Evolutionary conservation across 64 coral and sea anemone genomes (phyloP), one percentile per base, ranked within the genome.

Genomic region (Actinia tenebrosa): DNA sequence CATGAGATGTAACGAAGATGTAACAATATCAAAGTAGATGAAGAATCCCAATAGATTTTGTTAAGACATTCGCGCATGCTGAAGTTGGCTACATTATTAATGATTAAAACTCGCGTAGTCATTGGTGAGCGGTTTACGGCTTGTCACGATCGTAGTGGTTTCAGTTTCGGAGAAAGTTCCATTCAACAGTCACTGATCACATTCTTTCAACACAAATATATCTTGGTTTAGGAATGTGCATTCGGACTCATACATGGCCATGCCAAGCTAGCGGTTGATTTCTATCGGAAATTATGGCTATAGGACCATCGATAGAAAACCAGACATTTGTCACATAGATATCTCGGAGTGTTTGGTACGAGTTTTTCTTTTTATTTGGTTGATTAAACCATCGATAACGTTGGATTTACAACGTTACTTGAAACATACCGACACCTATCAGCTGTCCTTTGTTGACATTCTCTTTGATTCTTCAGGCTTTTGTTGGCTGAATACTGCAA

Each of bases 401-500:
- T 75, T 30, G 25, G 69, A 0, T 11, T 75, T 37, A 75, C 69
- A 75, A 75, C 11, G 69, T 30, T 30, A 26, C 0, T 75, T 75
- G 69, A 75, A 75, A 43, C 69, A 75, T 15, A 81, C 79, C 44
- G 50, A 44, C 50, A 18, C 45, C 44, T 17, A 81, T 45, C 79
- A 81, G 43, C 79, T 81, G 79, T 81, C 79, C 50, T 50, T 81
- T 81, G 79, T 81, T 81, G 79, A 81, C 44, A 81, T 81, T 81
- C 50, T 81, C 79, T 45, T 81, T 81, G 43, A 23, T 16, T 81
- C 79, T 81, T 14, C 43, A 47, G 16, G 79, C 79, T 81, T 81
- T 81, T 81, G 50, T 81, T 81, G 7, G 69, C 14, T 75, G 69
- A 75, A 10, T 75, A 75, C 26, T 37, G 23, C 69, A 75, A 75